Evolutionary conservation across 2,888 invertebrate species (phyloP).

Genomic region (Synergus gifuensis): DNA sequence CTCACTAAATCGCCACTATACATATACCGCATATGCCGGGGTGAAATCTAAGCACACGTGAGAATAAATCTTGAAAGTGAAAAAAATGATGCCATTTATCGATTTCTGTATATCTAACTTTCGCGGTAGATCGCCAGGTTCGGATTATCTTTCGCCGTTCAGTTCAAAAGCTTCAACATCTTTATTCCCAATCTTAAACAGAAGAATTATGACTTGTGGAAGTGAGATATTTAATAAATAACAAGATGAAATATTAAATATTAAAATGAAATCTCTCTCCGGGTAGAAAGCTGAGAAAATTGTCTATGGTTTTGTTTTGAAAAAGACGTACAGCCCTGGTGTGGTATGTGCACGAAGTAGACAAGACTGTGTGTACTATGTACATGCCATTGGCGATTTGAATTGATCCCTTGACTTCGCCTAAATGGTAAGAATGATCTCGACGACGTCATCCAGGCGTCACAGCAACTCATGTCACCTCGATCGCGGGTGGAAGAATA

Average conservation of each 20-base stretch:
- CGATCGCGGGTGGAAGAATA: constrained; percentile 35
- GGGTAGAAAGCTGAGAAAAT: not conserved
- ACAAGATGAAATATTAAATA: not conserved
- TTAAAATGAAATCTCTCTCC: not conserved
- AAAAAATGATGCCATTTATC: constrained; percentile 2
- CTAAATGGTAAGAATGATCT: constrained; percentile 66
- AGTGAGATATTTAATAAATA: too few species aligned
- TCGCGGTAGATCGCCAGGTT: not conserved
- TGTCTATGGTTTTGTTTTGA: not conserved
- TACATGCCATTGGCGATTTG: constrained; percentile 62
- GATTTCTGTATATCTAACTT: constrained; percentile 10
- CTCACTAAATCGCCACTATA: constrained; percentile 24
- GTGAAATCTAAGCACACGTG: not conserved
- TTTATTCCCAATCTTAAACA: too few species aligned
- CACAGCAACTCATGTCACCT: constrained; percentile 25
- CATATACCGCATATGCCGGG: not conserved
- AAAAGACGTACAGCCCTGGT: not conserved
- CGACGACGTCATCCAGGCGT: constrained; percentile 62
- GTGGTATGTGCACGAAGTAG: constrained; percentile 15
- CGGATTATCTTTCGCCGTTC: not conserved
- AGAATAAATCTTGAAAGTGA: not conserved
- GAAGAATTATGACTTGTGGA: too few species aligned
- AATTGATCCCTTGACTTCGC: constrained; percentile 70
- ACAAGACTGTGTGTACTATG: constrained; percentile 44
- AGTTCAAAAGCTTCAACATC: too few species aligned